phyloP scores from a whole-genome alignment of 92 coral and sea anemone genomes.

The Diadumene lineata region DNA sequence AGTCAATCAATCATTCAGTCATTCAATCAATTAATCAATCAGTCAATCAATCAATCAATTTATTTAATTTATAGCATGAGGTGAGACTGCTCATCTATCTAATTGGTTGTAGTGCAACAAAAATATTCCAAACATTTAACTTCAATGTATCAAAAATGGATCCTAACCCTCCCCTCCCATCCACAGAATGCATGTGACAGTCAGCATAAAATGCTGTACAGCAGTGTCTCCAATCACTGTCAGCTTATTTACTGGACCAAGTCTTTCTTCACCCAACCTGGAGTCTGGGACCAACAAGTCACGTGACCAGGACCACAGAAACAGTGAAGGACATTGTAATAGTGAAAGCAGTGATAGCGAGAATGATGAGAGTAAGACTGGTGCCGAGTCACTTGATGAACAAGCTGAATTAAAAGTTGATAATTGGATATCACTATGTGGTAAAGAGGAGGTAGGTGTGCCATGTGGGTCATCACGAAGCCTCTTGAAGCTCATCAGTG shows the following conservation, averaged over 20 bases:
- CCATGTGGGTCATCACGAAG: too few species aligned
- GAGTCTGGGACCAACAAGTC: constrained; percentile 64
- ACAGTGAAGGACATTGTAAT: constrained; percentile 58
- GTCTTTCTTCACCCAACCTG: constrained; percentile 89
- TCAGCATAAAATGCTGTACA: constrained; percentile 92
- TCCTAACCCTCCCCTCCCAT: constrained; percentile 9
- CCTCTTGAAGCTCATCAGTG: too few species aligned
- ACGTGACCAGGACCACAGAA: constrained; percentile 81
- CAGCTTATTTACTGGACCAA: constrained; percentile 88
- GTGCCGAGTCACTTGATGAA: constrained; percentile 63
- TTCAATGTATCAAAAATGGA: too few species aligned
- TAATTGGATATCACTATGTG: constrained; percentile 82
- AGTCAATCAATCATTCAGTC: too few species aligned
- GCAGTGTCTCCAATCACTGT: constrained; percentile 77
- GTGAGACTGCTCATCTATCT: too few species aligned
- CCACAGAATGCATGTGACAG: constrained; percentile 77
- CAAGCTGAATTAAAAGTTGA: constrained; percentile 76
- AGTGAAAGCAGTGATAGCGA: constrained; percentile 99
- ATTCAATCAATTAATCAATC: too few species aligned
- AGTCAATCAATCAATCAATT: too few species aligned
- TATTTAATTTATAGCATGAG: too few species aligned
- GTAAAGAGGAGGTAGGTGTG: constrained; percentile 85
- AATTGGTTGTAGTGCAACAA: too few species aligned
- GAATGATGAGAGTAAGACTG: constrained; percentile 66
- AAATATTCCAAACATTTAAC: too few species aligned